Conservation (phyloP, 2,888 invertebrate genomes). For the Plebejus argus region DNA sequence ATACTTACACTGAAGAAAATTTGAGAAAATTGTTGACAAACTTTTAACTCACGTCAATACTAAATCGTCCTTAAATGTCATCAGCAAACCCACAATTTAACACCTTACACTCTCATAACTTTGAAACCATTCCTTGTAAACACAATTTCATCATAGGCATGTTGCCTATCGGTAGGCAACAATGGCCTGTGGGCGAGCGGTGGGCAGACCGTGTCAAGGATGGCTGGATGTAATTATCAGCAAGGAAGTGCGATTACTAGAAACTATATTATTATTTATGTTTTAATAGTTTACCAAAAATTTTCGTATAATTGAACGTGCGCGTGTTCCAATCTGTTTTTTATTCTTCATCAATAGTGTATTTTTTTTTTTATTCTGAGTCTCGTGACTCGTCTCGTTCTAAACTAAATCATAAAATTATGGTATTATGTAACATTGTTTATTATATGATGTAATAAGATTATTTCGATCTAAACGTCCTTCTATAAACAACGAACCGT, state of each 20-base stretch:
- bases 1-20: background rate
- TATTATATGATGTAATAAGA: too few species aligned
- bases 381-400: too few species aligned
- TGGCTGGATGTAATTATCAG: slow-evolving; percentile 47
- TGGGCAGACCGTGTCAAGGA: slow-evolving; percentile 71
- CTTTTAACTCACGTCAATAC: background rate
- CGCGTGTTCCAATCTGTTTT: background rate
- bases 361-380: too few species aligned
- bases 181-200: slow-evolving; percentile 53
- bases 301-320: background rate
- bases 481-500: too few species aligned
- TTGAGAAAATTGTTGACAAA: background rate
- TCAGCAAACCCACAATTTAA: background rate
- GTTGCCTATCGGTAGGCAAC: slow-evolving; percentile 38
- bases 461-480: too few species aligned
- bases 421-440: too few species aligned
- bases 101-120: background rate
- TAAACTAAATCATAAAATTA: too few species aligned
- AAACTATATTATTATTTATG: slow-evolving; percentile 38
- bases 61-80: background rate
- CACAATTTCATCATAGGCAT: slow-evolving; percentile 17
- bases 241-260: slow-evolving; percentile 22
- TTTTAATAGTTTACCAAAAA: background rate
- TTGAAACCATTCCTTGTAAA: slow-evolving; percentile 11
- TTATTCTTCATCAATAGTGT: too few species aligned